Base-by-base conservation (phyloP, 2,113 vertebrate species). In the Scomber scombrus region DNA sequence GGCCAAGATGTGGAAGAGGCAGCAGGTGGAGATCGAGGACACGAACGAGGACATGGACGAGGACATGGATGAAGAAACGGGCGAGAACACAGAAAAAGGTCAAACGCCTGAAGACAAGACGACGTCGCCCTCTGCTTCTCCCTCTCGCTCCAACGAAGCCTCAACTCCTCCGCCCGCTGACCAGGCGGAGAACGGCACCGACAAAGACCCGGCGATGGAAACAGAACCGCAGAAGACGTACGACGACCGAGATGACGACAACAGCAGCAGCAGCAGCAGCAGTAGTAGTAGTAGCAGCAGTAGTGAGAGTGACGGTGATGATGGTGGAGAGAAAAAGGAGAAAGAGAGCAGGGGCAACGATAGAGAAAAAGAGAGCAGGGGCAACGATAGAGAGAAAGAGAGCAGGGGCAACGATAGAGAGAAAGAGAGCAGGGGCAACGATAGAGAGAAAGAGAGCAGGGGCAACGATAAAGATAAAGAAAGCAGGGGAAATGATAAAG, bases 1-100 rank as follows among this genome's bases (percentile, higher is more conserved):
- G 97, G 98, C 98, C 69, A 99, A 99, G 88, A 97, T 99, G 86
- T 99, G 98, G 98, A 99, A 99, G 93, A 98, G 96, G 81, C 96
- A 98, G 91, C 97, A 98, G 84, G 91, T 95, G 19, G 85, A 94
- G 15, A 89, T 92, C 0, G 93, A 95, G 2, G 91, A 93, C 0
- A 46, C 4, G 56, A 31, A 13, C 11, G 26, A 2, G 71, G 23
- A 26, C 23, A 26, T 26, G 23, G 23, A 2, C 23, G 23, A 26
- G 3, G 23, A 26, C 23, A 56, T 26, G 23, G 23, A 2, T 3
- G 23, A 26, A 26, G 23, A 26, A 2, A 56, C 19, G 1, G 95
- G 95, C 71, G 87, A 93, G 55, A 92, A 26, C 0, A 16, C 16
- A 11, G 75, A 71, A 12, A 54, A 60, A 0, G 16, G 6, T 51